Evolutionary conservation across 2,113 vertebrate species (phyloP).

Genomic region (Lampris incognitus): DNA sequence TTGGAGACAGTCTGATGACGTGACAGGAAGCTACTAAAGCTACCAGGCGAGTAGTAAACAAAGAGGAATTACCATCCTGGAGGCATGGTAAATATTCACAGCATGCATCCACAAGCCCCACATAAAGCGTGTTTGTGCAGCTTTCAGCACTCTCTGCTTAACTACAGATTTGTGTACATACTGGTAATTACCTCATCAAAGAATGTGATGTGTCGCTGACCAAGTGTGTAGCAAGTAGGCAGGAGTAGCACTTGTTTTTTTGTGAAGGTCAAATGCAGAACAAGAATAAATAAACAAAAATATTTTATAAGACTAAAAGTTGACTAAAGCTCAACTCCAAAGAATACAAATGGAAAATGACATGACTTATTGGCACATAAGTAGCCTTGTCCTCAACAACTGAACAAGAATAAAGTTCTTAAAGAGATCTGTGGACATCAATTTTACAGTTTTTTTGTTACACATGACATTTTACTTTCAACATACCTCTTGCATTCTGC

Average conservation of each 20-base stretch:
- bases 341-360: too few relatives aligned
- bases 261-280: neutral
- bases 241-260: neutral
- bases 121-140: conserved; percentile 33
- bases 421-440: too few relatives aligned
- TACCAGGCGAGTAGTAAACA: conserved; percentile 44
- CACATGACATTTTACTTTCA: too few relatives aligned
- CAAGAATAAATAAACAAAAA: too few relatives aligned
- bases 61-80: conserved; percentile 43
- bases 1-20: conserved; percentile 53
- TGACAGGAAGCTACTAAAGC: conserved; percentile 62
- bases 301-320: too few relatives aligned
- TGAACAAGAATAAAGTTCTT: too few relatives aligned
- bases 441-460: too few relatives aligned
- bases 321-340: too few relatives aligned
- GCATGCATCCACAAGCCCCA: conserved; percentile 29
- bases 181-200: conserved; percentile 11
- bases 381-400: too few relatives aligned
- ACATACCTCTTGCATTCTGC: too few relatives aligned
- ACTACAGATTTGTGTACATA: conserved; percentile 5
- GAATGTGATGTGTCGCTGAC: neutral
- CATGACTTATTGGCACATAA: too few relatives aligned
- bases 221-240: neutral
- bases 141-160: conserved; percentile 15
- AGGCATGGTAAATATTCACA: conserved; percentile 16